Evolutionary conservation across 2,888 invertebrate species (phyloP).

Genomic region (Polietes domitor): DNA sequence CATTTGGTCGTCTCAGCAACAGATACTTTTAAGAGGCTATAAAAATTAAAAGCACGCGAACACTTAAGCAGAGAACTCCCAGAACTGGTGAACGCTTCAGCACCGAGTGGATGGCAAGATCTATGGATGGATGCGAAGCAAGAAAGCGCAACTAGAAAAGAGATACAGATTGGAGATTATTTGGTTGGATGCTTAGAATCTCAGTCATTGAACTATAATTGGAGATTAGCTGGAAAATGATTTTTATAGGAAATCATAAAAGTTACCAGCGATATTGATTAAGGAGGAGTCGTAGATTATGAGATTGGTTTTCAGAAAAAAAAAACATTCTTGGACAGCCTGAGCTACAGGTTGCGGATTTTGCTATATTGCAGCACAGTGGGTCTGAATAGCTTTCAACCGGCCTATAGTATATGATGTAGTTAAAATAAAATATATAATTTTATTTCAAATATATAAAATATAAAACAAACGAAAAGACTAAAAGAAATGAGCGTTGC

Average conservation of each 20-base stretch:
- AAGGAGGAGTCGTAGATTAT: too few species aligned
- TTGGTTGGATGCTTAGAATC: not conserved
- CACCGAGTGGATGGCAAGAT: not conserved
- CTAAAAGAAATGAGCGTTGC: too few species aligned
- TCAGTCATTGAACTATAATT: not conserved
- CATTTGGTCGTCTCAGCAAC: slow-evolving; percentile 42
- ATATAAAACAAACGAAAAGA: too few species aligned
- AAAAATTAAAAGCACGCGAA: slow-evolving; percentile 28
- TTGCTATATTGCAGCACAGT: too few species aligned
- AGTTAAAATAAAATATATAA: too few species aligned
- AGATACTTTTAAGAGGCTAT: slow-evolving; percentile 48
- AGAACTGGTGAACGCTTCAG: slow-evolving; percentile 11
- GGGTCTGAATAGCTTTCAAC: too few species aligned
- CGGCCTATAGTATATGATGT: too few species aligned
- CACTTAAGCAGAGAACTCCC: slow-evolving; percentile 35
- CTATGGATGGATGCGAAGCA: not conserved
- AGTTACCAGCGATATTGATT: too few species aligned
- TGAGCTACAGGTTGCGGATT: too few species aligned
- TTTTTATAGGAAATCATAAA: not conserved
- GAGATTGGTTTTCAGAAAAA: too few species aligned
- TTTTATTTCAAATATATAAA: too few species aligned
- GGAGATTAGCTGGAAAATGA: not conserved
- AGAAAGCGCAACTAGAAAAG: not conserved
- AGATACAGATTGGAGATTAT: not conserved
- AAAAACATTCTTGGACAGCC: too few species aligned